Base-by-base conservation (phyloP, 2,888 invertebrate species). In the Minunthozetes semirufus region DNA sequence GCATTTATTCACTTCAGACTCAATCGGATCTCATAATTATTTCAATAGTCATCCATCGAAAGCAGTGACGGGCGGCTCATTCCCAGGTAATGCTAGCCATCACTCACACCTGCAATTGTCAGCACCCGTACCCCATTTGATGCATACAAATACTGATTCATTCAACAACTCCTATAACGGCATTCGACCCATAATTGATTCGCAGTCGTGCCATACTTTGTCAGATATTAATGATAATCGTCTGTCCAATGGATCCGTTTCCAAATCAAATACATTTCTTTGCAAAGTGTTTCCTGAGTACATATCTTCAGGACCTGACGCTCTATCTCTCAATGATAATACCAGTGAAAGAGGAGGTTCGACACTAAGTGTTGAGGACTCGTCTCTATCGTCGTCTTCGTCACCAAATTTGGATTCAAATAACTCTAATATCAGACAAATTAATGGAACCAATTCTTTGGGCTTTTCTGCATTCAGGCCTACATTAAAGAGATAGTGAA, bases 261-360 rank as follows among this genome's bases (percentile, higher is more conserved):
- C 59, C 27, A 61, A 61, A 61, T 25, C 59, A 61, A 61, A 61
- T 25, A 61, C 59, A 61, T 61, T 61, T 15, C 25, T 61, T 5
- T 61, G 59, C 15, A 61, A 61, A 61, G 59, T 61, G 25, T 61
- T 61, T 61, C 59, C 59, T 27, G 59, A 61, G 8, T 61, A 61
- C 19, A 61, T 61, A 61, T 61, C 59, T 25, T 61, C 59, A 25
- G 59, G 59, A 22, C 59, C 59, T 3, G 59, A 61, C 27, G 59
- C 59, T n/a, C 59, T 61, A 8, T 61, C 59, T 6, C 59, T 61
- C 25, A 61, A 61, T 61, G 59, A 61, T 25, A 61, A 61, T 61
- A 61, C 11, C 15, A 61, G 59, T 61, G 59, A 61, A 19, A 22
- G 59, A 27, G 59, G 59, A 25, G 59, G 59, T 8, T 61, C 59